A percentile compares a stretch with the other conserved stretches of the same genome.
Conservation (phyloP, 2,113 vertebrate genomes). For the Podocnemis expansa region DNA sequence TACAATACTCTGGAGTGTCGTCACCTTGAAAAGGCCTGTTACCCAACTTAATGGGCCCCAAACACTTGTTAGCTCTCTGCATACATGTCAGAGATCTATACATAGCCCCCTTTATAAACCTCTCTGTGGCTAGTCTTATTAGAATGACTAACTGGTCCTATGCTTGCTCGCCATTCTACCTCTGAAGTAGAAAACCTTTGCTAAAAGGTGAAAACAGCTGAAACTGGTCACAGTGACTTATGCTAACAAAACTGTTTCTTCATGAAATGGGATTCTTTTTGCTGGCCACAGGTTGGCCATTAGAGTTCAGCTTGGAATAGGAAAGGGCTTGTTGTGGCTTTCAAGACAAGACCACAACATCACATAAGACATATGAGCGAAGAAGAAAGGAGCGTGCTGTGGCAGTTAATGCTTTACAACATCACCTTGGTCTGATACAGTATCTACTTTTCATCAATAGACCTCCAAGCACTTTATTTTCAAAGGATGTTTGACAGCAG, state of each 20-base stretch:
- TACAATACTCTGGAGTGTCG: slow-evolving; percentile 34
- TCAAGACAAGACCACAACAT: not conserved
- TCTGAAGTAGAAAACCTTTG: slow-evolving; percentile 40
- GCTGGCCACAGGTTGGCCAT: slow-evolving; percentile 43
- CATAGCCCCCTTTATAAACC: slow-evolving; percentile 45
- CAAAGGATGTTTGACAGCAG: not conserved
- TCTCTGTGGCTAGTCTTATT: not conserved
- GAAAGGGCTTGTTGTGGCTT: slow-evolving; percentile 22
- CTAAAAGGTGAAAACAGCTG: slow-evolving; percentile 56
- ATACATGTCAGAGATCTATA: slow-evolving; percentile 43
- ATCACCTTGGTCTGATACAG: not conserved
- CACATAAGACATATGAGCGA: not conserved
- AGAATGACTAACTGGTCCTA: slow-evolving; percentile 11
- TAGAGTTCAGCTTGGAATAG: not conserved
- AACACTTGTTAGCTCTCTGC: slow-evolving; percentile 58
- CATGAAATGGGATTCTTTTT: not conserved
- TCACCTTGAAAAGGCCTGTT: slow-evolving; percentile 3
- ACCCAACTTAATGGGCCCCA: slow-evolving; percentile 45
- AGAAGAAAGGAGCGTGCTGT: not conserved
- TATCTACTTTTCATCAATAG: rapidly evolving
- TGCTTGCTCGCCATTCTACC: slow-evolving; percentile 27
- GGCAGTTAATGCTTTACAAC: not conserved
- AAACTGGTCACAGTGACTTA: slow-evolving; percentile 20
- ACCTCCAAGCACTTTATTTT: not conserved
- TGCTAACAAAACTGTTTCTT: slow-evolving; percentile 12